Conservation (phyloP, 1,140 invertebrate species). For the Drosophila sp. region DNA sequence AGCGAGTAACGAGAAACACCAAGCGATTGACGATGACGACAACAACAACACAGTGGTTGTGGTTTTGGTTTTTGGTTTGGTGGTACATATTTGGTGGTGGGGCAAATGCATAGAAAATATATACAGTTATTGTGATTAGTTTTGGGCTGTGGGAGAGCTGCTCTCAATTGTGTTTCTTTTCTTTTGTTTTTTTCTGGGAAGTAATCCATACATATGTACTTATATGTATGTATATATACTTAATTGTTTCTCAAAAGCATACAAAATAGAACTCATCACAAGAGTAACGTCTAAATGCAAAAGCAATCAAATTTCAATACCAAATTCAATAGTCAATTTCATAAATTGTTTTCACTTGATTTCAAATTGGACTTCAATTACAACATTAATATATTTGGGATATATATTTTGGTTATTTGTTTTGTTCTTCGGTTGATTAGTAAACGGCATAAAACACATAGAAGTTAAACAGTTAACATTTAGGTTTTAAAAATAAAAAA, state of each 20-base stretch:
- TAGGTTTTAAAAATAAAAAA: constrained; percentile 35
- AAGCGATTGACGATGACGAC: constrained; percentile 46
- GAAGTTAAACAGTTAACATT: constrained; percentile 62
- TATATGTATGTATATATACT: not conserved
- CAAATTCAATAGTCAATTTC: constrained; percentile 47
- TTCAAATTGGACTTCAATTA: constrained; percentile 49
- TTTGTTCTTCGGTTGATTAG: constrained; percentile 25
- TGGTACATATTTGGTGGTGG: constrained; percentile 45
- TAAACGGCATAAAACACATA: constrained; percentile 61
- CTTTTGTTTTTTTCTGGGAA: not conserved
- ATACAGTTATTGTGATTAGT: constrained; percentile 78
- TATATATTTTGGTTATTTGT: constrained; percentile 38
- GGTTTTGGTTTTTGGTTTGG: constrained; percentile 45
- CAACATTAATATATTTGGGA: constrained; percentile 65
- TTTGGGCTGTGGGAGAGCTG: constrained; percentile 65
- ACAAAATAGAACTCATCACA: constrained; percentile 76
- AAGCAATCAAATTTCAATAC: constrained; percentile 68
- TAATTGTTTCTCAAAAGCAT: constrained; percentile 57
- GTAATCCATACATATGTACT: constrained; percentile 32
- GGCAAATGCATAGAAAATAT: constrained; percentile 80
- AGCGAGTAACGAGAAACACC: constrained; percentile 60
- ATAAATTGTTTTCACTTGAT: constrained; percentile 27
- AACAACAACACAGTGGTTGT: constrained; percentile 58
- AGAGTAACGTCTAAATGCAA: constrained; percentile 73
- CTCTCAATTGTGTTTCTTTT: constrained; percentile 49